Conservation (phyloP, 2,888 invertebrate species). For the Monoplex corrugatus region DNA sequence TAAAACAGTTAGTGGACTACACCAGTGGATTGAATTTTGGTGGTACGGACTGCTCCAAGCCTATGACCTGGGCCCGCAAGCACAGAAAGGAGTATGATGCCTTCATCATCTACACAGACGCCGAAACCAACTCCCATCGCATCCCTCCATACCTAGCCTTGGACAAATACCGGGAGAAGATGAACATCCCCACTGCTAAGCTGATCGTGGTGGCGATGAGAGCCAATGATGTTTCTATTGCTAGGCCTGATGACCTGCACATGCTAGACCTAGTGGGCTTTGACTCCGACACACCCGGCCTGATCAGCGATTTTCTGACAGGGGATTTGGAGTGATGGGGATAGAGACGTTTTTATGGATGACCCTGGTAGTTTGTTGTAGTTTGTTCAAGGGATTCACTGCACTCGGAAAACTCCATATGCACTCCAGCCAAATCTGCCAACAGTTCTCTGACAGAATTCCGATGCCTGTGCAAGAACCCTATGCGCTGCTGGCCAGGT, state of each 20-base stretch:
- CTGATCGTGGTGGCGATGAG: slow-evolving; percentile 77
- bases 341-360: too few species aligned
- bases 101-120: slow-evolving; percentile 88
- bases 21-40: slow-evolving; percentile 62
- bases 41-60: slow-evolving; percentile 72
- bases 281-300: slow-evolving; percentile 79
- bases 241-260: slow-evolving; percentile 80
- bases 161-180: slow-evolving; percentile 84
- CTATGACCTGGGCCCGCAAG: slow-evolving; percentile 85
- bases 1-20: slow-evolving; percentile 61
- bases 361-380: too few species aligned
- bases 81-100: slow-evolving; percentile 86
- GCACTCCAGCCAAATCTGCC: too few species aligned
- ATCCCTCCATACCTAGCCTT: slow-evolving; percentile 84
- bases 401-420: too few species aligned
- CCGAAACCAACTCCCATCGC: slow-evolving; percentile 77
- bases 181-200: slow-evolving; percentile 76
- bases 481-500: too few species aligned
- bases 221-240: slow-evolving; percentile 79
- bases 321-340: slow-evolving; percentile 47
- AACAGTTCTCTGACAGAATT: too few species aligned
- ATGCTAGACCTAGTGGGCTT: slow-evolving; percentile 82
- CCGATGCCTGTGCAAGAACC: too few species aligned
- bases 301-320: slow-evolving; percentile 75
- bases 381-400: too few species aligned